These are phyloP conservation scores for Enteromius mattozi DNA, from an alignment of 2,797 vertebrate species.

Conservation along the genomic window DNA sequence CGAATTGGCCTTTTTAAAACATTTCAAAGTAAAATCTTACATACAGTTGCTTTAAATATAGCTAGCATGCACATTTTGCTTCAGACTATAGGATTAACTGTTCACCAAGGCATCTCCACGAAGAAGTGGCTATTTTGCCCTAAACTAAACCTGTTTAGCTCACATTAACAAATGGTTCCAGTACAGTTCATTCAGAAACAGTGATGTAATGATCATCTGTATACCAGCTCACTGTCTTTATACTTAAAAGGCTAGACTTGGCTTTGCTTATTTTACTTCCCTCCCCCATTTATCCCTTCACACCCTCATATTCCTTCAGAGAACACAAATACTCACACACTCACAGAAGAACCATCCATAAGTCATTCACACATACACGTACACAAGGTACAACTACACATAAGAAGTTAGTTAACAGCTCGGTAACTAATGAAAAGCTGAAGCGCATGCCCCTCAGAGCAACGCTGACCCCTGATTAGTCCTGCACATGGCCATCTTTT, in stretches of 20 bases:
- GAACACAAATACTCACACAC: slow-evolving; percentile 59
- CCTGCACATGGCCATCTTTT: slow-evolving; percentile 60
- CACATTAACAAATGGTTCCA: not conserved
- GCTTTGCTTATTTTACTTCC: slow-evolving; percentile 24
- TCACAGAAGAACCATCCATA: slow-evolving; percentile 51
- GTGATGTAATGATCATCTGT: slow-evolving; percentile 5
- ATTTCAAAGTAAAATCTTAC: not conserved
- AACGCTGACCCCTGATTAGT: slow-evolving; percentile 64
- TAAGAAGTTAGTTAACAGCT: slow-evolving; percentile 63
- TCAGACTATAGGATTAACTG: not conserved
- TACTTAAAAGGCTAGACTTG: slow-evolving; percentile 25
- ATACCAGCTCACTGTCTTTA: not conserved
- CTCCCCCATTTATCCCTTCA: slow-evolving; percentile 22
- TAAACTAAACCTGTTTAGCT: not conserved
- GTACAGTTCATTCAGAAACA: not conserved
- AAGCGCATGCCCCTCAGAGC: slow-evolving; percentile 66
- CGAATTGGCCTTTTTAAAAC: not conserved
- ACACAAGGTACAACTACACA: slow-evolving; percentile 62
- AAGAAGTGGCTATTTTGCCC: slow-evolving; percentile 10
- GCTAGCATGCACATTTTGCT: slow-evolving; percentile 10
- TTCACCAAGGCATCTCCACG: slow-evolving; percentile 30
- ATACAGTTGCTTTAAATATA: slow-evolving; percentile 3
- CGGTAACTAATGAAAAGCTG: slow-evolving; percentile 66
- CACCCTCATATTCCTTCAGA: slow-evolving; percentile 54
- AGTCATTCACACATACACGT: slow-evolving; percentile 46